Evolutionary conservation across 1,140 invertebrate genomes (phyloP), one percentile per base, ranked within the genome.

Genomic region (Trichonephila inaurata): DNA sequence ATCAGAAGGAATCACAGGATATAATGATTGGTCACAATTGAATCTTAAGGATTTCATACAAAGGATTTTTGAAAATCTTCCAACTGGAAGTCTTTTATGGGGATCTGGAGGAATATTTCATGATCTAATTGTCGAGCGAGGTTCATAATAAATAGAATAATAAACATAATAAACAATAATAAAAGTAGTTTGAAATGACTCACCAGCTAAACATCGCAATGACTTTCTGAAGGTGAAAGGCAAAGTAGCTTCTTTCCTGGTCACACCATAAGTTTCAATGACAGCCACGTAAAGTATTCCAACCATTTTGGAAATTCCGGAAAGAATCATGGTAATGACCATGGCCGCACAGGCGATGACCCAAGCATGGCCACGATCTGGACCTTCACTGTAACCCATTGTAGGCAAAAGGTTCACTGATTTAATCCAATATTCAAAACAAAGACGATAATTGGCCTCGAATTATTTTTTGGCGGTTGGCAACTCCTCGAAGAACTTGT

Each of bases 251-350:
- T 93, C 66, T 81, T 8, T 21, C 40, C 92, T 89, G 7, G 51
- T 28, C 5, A 93, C 92, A 1, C 83, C 66, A 64, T 93, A 93
- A 7, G 92, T 93, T 21, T 93, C 92, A 28, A 93, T 93, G 14
- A 93, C 92, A 33, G 92, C 92, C 14, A 93, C 92, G 62, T 93
- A 93, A 5, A 93, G 69, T 12, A 93, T 93, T 61, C 92, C 92
- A n/a, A 93, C 92, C 92, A 93, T 93, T 51, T 93, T 93, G 7
- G 92, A 93, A 60, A 93, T 93, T 16, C 92, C 92, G 5, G 92
- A 93, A 21, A 93, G 86, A 14, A 93, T 93, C 92, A 93, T 93
- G 60, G 92, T 93, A 51, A 93, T 93, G 10, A 93, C 83, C 33
- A 51, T 40, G 12, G 92, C 92, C 6, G 92, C 66, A 24, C 87